Evolutionary conservation across 2,888 invertebrate species (phyloP).

Genomic region (Amphipyra tragopoginis): DNA sequence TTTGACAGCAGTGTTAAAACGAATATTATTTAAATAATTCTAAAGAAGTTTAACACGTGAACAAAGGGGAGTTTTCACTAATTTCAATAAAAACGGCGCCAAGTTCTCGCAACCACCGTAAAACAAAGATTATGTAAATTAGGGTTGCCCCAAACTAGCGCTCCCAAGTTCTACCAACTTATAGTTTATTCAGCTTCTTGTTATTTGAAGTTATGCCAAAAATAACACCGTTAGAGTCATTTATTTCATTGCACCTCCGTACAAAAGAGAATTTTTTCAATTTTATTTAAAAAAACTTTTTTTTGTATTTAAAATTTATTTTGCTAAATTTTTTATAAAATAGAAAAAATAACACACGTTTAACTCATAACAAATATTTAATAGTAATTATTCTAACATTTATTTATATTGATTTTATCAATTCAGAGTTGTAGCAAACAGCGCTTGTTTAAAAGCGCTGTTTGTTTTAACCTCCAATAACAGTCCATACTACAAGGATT

Average conservation of each 20-base stretch:
- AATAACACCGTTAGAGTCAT: conserved; percentile 24
- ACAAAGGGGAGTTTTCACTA: conserved; percentile 41
- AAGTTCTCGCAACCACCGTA: conserved; percentile 42
- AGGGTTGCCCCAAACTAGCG: conserved; percentile 35
- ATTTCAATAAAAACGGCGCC: conserved; percentile 46
- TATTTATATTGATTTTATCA: too few relatives aligned
- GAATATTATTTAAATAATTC: conserved; percentile 29
- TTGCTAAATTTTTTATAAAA: too few relatives aligned
- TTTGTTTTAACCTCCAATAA: too few relatives aligned
- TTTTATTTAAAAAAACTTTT: too few relatives aligned
- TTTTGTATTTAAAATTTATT: too few relatives aligned
- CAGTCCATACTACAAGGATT: too few relatives aligned
- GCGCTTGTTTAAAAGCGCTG: too few relatives aligned
- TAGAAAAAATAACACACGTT: too few relatives aligned
- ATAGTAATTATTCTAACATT: too few relatives aligned
- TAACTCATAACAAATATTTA: too few relatives aligned
- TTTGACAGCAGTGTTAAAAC: neutral
- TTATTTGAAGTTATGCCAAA: conserved; percentile 46
- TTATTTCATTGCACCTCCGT: neutral
- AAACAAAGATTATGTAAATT: conserved; percentile 53
- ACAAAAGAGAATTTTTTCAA: too few relatives aligned
- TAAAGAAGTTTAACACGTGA: conserved; percentile 3
- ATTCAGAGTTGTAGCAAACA: too few relatives aligned
- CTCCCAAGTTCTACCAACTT: conserved; percentile 30
- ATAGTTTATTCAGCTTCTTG: conserved; percentile 53